Percentiles rank a stretch among this genome's conserved stretches.
Evolutionary conservation across 1,140 invertebrate genomes (phyloP).

Genomic region (Drosophila tristis): DNA sequence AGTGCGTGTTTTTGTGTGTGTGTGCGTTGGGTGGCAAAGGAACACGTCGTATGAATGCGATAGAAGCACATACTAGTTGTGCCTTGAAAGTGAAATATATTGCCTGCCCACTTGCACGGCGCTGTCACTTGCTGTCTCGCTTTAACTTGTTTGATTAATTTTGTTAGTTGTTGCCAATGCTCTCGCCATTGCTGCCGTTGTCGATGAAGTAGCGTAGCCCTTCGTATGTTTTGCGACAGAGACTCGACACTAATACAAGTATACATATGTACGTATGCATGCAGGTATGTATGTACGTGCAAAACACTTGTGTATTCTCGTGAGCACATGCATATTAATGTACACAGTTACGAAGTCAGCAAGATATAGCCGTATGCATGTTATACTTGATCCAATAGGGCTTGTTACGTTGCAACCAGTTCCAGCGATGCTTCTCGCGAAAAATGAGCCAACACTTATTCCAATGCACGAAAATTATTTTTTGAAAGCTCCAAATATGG

Average conservation of each 20-base stretch:
- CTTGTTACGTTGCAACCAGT: conserved; percentile 18
- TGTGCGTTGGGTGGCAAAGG: not conserved
- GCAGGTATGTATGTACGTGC: too few relatives aligned
- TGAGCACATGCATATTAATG: too few relatives aligned
- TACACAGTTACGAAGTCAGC: too few relatives aligned
- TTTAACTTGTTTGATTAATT: conserved; percentile 80
- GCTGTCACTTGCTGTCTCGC: conserved; percentile 60
- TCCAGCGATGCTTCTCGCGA: too few relatives aligned
- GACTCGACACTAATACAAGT: conserved; percentile 11
- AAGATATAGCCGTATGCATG: too few relatives aligned
- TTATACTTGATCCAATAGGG: conserved; percentile 48
- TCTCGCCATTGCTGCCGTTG: conserved; percentile 9
- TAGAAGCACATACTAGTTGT: conserved; percentile 9
- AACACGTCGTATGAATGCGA: conserved; percentile 4
- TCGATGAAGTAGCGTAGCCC: conserved; percentile 2
- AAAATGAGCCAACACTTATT: too few relatives aligned
- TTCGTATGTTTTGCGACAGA: conserved; percentile 35
- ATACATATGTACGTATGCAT: not conserved
- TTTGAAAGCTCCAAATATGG: too few relatives aligned
- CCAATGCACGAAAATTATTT: too few relatives aligned
- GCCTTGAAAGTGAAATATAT: conserved; percentile 1
- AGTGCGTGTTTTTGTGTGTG: conserved; percentile 17
- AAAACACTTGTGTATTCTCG: too few relatives aligned
- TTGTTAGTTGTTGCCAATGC: conserved; percentile 62
- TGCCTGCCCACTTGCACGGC: conserved; percentile 38